phyloP scores from a whole-genome alignment of 2,797 vertebrate genomes.

The Melanogrammus aeglefinus region DNA sequence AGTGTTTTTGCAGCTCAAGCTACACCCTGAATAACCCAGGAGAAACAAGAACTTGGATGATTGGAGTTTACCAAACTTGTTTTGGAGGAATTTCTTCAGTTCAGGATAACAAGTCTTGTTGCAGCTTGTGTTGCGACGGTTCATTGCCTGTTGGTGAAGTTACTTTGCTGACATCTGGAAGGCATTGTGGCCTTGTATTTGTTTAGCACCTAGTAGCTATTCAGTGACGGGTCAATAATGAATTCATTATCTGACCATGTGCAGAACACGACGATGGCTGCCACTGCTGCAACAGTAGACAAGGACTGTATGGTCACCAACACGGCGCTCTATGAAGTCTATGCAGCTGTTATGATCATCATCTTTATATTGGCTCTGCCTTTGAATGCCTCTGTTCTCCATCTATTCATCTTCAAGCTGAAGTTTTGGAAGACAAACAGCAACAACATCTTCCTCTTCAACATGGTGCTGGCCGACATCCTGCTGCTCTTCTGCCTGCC shows the following conservation, averaged over 20 bases:
- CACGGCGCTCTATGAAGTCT: conserved; percentile 46
- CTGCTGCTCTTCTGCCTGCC: conserved; percentile 71
- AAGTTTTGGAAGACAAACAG: conserved; percentile 75
- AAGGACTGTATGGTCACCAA: conserved; percentile 29
- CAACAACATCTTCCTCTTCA: conserved; percentile 72
- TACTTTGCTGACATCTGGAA: background rate
- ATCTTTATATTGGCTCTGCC: conserved; percentile 69
- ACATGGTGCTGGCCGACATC: conserved; percentile 68
- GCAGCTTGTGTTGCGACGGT: conserved; percentile 15
- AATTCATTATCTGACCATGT: background rate
- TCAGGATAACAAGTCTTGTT: conserved; percentile 9
- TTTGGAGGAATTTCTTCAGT: conserved; percentile 16
- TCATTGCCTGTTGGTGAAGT: conserved; percentile 1
- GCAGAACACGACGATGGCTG: background rate
- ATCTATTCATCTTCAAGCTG: conserved; percentile 74
- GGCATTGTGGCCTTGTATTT: background rate
- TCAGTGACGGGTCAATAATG: background rate
- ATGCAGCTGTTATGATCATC: conserved; percentile 53
- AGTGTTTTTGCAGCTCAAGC: background rate
- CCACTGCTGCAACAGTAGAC: background rate
- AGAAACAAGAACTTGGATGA: background rate
- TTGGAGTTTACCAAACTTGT: background rate
- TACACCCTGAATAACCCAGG: background rate
- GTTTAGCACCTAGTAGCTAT: background rate
- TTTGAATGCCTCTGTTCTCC: conserved; percentile 64